Evolutionary conservation across 2,888 invertebrate genomes (phyloP).

Genomic region (Ormyrus thymus): DNA sequence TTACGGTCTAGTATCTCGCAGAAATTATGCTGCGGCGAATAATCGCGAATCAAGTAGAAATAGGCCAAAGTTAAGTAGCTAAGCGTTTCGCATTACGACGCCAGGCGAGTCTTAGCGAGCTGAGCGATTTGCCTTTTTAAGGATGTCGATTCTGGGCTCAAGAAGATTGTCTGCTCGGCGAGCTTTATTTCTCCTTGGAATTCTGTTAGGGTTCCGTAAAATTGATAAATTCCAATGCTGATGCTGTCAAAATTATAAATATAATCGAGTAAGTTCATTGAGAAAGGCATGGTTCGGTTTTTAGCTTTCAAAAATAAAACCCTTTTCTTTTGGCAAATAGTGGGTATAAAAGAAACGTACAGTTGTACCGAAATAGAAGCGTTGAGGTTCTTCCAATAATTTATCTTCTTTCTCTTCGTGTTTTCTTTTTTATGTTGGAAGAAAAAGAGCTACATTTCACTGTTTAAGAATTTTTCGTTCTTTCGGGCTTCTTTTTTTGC

Average conservation of each 20-base stretch:
- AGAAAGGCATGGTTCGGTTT: too few relatives aligned
- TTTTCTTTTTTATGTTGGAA: not conserved
- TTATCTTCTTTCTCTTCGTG: not conserved
- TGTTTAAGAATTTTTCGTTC: not conserved
- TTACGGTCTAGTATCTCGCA: too few relatives aligned
- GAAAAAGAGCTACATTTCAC: too few relatives aligned
- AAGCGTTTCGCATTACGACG: conserved; percentile 18
- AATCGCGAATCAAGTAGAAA: conserved; percentile 26
- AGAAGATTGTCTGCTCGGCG: too few relatives aligned
- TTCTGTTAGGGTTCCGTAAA: too few relatives aligned
- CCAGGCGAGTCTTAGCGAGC: not conserved
- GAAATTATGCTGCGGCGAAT: conserved; percentile 22
- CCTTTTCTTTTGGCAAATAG: too few relatives aligned
- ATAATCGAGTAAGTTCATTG: too few relatives aligned
- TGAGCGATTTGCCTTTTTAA: not conserved
- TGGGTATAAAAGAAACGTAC: too few relatives aligned
- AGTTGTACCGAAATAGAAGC: not conserved
- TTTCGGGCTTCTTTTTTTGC: not conserved
- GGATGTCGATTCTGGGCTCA: conserved; percentile 15
- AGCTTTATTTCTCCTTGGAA: too few relatives aligned
- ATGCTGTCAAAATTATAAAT: too few relatives aligned
- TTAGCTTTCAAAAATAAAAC: too few relatives aligned
- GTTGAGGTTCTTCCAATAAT: not conserved
- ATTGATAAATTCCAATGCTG: too few relatives aligned
- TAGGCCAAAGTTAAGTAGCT: conserved; percentile 31